Conservation (phyloP, 2,113 vertebrate genomes). For the Prionailurus viverrinus region DNA sequence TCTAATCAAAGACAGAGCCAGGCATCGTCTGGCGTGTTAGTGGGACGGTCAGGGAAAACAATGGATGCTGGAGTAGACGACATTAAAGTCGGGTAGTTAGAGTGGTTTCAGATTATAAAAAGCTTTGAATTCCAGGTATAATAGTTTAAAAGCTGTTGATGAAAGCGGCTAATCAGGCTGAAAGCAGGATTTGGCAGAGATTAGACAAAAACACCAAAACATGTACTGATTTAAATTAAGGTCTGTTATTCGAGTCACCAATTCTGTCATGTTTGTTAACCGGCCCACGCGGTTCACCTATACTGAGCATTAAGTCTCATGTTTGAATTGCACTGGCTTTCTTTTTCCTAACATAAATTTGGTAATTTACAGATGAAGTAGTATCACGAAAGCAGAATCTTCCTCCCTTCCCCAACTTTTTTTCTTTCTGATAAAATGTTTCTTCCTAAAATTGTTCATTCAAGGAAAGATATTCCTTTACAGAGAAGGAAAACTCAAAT, state of each 20-base stretch:
- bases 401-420: conserved; percentile 2
- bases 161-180: conserved; percentile 12
- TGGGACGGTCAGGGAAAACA: not conserved
- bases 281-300: not conserved
- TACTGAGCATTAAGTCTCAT: not conserved
- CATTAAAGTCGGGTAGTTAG: not conserved
- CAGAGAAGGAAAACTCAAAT: conserved; percentile 1
- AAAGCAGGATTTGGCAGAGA: conserved; percentile 30
- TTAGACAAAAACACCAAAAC: not conserved
- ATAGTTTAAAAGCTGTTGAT: conserved; percentile 15
- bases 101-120: not conserved
- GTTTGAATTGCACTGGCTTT: not conserved
- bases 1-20: not conserved
- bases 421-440: conserved; percentile 43
- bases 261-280: not conserved
- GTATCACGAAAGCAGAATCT: conserved; percentile 45
- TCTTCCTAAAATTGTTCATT: conserved; percentile 12
- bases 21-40: not conserved
- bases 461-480: conserved; percentile 24
- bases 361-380: not conserved
- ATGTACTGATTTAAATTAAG: conserved; percentile 27
- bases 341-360: conserved; percentile 38
- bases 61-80: not conserved
- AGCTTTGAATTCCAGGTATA: not conserved
- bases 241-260: not conserved